Evolutionary conservation across 2,888 invertebrate species (phyloP).

Genomic region (Noctua janthe): DNA sequence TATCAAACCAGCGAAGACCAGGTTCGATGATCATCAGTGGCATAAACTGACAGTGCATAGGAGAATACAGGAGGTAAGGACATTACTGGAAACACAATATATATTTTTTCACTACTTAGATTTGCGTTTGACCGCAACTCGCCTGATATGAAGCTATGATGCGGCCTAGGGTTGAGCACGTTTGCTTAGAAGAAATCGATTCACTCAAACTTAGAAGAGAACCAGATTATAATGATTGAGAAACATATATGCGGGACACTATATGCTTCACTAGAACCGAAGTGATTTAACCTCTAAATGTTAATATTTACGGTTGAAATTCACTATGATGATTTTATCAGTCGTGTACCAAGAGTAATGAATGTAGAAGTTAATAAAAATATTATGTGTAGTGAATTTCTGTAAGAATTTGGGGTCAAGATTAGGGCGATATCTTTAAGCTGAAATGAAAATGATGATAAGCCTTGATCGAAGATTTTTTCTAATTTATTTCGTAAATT

Average conservation of each 20-base stretch:
- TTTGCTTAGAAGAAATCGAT: neutral
- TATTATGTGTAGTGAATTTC: neutral
- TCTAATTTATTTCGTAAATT: neutral
- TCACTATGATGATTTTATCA: neutral
- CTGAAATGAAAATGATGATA: neutral
- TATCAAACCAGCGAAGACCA: constrained; percentile 96
- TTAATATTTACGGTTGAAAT: neutral
- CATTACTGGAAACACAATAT: too few relatives aligned
- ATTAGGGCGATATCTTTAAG: neutral
- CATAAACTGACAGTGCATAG: constrained; percentile 97
- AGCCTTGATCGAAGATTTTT: neutral
- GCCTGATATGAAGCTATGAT: neutral
- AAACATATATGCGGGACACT: neutral
- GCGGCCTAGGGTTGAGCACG: neutral
- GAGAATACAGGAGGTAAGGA: constrained; percentile 95
- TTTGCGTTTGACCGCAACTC: neutral
- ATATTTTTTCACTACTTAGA: neutral
- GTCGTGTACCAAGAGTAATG: neutral
- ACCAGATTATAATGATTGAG: too few relatives aligned
- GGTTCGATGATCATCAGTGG: constrained; percentile 99
- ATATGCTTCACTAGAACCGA: neutral
- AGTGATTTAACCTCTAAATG: neutral
- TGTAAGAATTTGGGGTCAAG: too few relatives aligned
- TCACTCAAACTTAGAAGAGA: neutral
- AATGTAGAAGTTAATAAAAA: neutral